Evolutionary conservation across 1,140 invertebrate genomes (phyloP).

Genomic region (Drosophila takahashii): DNA sequence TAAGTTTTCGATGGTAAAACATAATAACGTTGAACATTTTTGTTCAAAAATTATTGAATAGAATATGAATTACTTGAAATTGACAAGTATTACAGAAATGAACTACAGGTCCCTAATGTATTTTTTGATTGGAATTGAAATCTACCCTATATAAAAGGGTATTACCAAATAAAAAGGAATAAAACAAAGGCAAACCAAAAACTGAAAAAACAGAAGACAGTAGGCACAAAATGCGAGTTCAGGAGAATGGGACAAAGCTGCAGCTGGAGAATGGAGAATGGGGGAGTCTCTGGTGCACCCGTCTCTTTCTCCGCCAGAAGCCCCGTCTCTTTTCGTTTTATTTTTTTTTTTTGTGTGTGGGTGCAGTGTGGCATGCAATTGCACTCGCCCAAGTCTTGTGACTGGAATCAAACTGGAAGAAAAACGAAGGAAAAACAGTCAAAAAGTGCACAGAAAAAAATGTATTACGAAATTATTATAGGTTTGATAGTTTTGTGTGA

Average conservation of each 20-base stretch:
- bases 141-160: conserved; percentile 4
- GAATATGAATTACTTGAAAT: too few species aligned
- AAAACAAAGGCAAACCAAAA: background rate
- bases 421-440: conserved; percentile 3
- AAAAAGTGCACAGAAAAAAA: conserved; percentile 1
- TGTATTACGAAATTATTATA: too few species aligned
- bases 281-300: conserved; percentile 4
- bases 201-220: conserved; percentile 8
- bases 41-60: too few species aligned
- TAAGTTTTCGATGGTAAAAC: background rate
- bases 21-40: background rate
- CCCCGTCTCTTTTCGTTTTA: background rate
- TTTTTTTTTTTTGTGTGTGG: conserved; percentile 15
- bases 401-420: conserved; percentile 23
- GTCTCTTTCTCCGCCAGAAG: background rate
- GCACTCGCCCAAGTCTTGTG: conserved; percentile 20
- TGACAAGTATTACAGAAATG: too few species aligned
- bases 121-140: background rate
- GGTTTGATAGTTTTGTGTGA: too few species aligned
- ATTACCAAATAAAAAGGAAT: conserved; percentile 8
- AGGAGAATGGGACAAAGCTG: conserved; percentile 22
- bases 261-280: conserved; percentile 41
- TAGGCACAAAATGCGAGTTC: conserved; percentile 7
- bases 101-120: too few species aligned
- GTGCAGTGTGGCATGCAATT: conserved; percentile 56